These are phyloP conservation scores for Phaethon lepturus DNA, from an alignment of 2,113 vertebrate genomes.

Conservation along the genomic window DNA sequence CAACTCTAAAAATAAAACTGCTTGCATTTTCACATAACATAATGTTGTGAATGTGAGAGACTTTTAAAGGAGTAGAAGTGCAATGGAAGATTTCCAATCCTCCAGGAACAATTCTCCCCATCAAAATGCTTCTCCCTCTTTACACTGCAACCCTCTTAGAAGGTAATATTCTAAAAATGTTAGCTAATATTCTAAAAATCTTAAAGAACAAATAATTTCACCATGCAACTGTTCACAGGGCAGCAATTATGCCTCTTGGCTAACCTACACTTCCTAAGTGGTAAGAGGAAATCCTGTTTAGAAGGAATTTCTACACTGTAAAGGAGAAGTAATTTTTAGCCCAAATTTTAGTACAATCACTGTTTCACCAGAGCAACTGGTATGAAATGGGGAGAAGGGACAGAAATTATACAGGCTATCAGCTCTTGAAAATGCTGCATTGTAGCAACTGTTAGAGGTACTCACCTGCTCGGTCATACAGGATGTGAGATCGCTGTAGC, in stretches of 20 bases:
- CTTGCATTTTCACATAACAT: background rate
- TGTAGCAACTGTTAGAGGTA: background rate
- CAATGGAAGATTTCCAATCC: background rate
- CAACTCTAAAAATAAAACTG: slow-evolving; percentile 47
- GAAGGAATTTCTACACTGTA: background rate
- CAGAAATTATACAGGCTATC: background rate
- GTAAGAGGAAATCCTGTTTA: background rate
- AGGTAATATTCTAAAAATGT: background rate
- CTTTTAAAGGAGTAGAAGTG: background rate
- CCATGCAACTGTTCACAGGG: background rate
- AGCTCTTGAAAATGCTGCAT: background rate
- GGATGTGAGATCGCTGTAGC: slow-evolving; percentile 93
- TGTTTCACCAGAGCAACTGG: background rate
- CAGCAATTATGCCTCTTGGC: background rate
- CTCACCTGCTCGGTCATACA: slow-evolving; percentile 96
- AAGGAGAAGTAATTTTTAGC: background rate
- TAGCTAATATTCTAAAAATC: background rate
- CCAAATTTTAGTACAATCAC: background rate
- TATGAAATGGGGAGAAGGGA: background rate
- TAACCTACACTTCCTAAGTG: background rate
- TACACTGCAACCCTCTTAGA: background rate
- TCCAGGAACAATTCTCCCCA: background rate
- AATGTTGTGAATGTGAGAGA: background rate
- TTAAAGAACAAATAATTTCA: background rate
- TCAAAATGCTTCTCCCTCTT: background rate